Percentiles rank a stretch among this genome's conserved stretches.
Conservation (phyloP, 2,113 vertebrate species). For the Ceuthmochares aereus region DNA sequence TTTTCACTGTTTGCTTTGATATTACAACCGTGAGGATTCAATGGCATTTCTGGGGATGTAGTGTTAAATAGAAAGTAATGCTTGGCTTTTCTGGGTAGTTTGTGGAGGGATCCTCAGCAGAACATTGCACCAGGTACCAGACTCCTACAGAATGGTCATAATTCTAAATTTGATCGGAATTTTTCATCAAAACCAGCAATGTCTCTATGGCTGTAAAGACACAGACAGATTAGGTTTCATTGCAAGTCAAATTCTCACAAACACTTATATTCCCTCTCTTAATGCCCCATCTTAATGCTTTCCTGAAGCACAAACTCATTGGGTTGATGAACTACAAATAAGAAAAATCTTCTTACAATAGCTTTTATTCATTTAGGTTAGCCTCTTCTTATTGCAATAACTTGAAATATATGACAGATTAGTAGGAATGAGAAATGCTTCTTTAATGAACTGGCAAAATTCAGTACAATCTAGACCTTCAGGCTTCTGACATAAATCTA, state of each 20-base stretch:
- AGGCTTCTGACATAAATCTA: neutral
- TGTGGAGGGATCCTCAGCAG: neutral
- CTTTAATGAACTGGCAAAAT: neutral
- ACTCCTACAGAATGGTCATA: neutral
- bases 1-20: neutral
- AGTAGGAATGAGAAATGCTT: neutral
- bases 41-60: rapidly evolving
- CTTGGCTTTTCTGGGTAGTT: neutral
- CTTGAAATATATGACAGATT: neutral
- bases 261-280: neutral
- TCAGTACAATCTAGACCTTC: neutral
- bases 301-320: neutral
- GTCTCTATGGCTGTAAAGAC: neutral
- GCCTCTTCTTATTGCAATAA: neutral
- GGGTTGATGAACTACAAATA: neutral
- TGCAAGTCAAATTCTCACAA: neutral
- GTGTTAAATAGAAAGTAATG: neutral
- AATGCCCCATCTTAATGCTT: neutral
- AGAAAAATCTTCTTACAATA: neutral
- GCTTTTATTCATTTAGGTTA: neutral
- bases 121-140: neutral
- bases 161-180: neutral
- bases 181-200: neutral
- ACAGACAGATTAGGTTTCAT: neutral
- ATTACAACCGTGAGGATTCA: neutral